Evolutionary conservation across 2,888 invertebrate genomes (phyloP), one percentile per base, ranked within the genome.

Genomic region (Drosophila cognata): DNA sequence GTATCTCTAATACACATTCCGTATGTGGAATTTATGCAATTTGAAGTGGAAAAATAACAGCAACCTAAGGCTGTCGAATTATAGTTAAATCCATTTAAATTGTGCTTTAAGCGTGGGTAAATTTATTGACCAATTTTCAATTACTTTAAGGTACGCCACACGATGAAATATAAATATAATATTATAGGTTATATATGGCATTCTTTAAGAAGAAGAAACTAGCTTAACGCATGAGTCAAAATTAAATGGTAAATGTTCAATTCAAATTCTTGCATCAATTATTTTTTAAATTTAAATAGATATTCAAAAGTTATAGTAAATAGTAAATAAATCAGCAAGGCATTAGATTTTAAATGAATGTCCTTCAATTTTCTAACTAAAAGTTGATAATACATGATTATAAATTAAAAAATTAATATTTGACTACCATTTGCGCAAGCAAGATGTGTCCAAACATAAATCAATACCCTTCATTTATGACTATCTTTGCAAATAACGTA

Each of bases 11-110:
- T 48, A 38, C 29, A 76, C 61, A 77, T 69, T 78, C 64, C 74
- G 10, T 8, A 35, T 84, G 75, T 63, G 75, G 82, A 88, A 85
- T 82, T 85, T 65, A 62, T 79, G 82, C 74, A 59, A 79, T 78
- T 78, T 38, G 51, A 75, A 68, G 68, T 67, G 84, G 52, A 35
- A 46, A 25, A 18, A 38, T 36, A 11, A 13, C 8, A n/a, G n/a
- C 28, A 2, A 4, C 16, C 28, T 25, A 43, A 56, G 51, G 31
- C 57, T 46, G 25, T n/a, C 1, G 21, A 35, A 36, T 46, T 18
- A 21, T 21, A 16, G 18, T 63, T 7, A n/a, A 28, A 6, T 35
- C 25, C 28, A 16, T 51, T 36, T 36, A 36, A 36, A 18, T 4
- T 38, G 25, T 6, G 38, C 18, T 38, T 28, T 18, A 36, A 55